phyloP scores from a whole-genome alignment of 2,797 vertebrate species.

The Serranus cabrilla region DNA sequence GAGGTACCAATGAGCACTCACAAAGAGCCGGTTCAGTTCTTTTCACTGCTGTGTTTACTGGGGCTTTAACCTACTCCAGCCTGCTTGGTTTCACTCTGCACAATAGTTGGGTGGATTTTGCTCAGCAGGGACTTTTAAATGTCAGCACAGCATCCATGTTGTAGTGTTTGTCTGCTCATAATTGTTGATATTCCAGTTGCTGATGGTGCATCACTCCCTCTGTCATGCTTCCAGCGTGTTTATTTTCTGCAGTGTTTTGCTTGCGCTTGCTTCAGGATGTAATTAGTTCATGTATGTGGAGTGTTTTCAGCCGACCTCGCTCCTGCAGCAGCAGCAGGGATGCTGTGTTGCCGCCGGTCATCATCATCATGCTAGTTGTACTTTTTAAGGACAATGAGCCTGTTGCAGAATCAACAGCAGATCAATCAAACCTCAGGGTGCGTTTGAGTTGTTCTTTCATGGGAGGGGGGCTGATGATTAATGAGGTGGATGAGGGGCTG shows the following conservation, averaged over 20 bases:
- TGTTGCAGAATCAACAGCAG: constrained; percentile 49
- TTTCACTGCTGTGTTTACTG: constrained; percentile 79
- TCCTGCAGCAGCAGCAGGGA: constrained; percentile 40
- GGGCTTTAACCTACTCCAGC: constrained; percentile 68
- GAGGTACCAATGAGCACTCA: constrained; percentile 88
- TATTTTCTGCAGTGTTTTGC: constrained; percentile 3
- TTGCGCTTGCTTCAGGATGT: constrained; percentile 36
- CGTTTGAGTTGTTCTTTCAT: constrained; percentile 39
- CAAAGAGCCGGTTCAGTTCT: constrained; percentile 89
- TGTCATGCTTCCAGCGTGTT: constrained; percentile 11
- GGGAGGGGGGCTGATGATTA: constrained; percentile 46
- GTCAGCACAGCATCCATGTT: constrained; percentile 32
- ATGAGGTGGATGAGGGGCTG: constrained; percentile 56
- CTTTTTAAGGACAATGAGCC: constrained; percentile 48
- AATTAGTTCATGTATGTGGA: constrained; percentile 31
- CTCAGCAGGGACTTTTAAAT: constrained; percentile 24
- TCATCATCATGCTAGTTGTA: constrained; percentile 39
- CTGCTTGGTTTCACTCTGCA: constrained; percentile 57
- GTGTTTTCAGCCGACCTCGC: constrained; percentile 22
- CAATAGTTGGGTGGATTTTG: constrained; percentile 49
- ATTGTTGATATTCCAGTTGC: constrained; percentile 24
- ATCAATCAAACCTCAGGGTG: constrained; percentile 62
- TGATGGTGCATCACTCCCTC: neutral
- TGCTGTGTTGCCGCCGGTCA: constrained; percentile 26
- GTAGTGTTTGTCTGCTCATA: constrained; percentile 3